Percentiles rank a stretch among this genome's conserved stretches.
Conservation (phyloP, 1,140 invertebrate species). For the Phymorhynchus buccinoides region DNA sequence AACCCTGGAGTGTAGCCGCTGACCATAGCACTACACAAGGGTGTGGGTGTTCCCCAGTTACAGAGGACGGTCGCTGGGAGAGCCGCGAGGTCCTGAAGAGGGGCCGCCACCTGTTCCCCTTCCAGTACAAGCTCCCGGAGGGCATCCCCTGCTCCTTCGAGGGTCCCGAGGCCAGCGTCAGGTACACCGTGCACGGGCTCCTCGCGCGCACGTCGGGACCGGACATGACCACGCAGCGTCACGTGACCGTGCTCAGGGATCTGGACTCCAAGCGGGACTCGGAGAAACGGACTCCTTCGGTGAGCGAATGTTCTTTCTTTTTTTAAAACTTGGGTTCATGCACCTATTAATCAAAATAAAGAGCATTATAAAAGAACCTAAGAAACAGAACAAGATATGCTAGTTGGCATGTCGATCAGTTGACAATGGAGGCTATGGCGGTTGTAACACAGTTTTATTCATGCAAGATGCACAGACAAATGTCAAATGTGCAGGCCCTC, state of each 20-base stretch:
- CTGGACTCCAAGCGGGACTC: slow-evolving; percentile 63
- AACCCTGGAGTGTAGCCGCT: neutral
- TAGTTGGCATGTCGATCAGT: too few relatives aligned
- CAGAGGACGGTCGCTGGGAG: slow-evolving; percentile 66
- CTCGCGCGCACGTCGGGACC: slow-evolving; percentile 63
- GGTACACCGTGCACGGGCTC: slow-evolving; percentile 67
- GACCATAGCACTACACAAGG: slow-evolving; percentile 16
- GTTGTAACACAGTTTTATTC: too few relatives aligned
- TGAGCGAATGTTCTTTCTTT: slow-evolving; percentile 38
- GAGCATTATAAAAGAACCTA: too few relatives aligned
- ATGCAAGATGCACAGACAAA: too few relatives aligned
- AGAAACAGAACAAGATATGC: too few relatives aligned
- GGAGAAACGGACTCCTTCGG: slow-evolving; percentile 61
- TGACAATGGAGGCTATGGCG: too few relatives aligned
- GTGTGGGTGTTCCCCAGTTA: slow-evolving; percentile 50
- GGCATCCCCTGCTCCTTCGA: slow-evolving; percentile 69
- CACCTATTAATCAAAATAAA: too few relatives aligned
- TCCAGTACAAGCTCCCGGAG: slow-evolving; percentile 68
- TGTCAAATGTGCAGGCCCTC: too few relatives aligned
- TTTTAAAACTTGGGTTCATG: too few relatives aligned
- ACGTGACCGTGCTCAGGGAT: slow-evolving; percentile 64
- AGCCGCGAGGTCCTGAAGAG: slow-evolving; percentile 65
- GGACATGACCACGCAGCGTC: slow-evolving; percentile 62
- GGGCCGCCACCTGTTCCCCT: slow-evolving; percentile 68
- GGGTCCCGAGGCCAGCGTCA: slow-evolving; percentile 64